Evolutionary conservation across 35 echinoderm and acorn worm genomes (phyloP).

Genomic region (Diadema setosum): DNA sequence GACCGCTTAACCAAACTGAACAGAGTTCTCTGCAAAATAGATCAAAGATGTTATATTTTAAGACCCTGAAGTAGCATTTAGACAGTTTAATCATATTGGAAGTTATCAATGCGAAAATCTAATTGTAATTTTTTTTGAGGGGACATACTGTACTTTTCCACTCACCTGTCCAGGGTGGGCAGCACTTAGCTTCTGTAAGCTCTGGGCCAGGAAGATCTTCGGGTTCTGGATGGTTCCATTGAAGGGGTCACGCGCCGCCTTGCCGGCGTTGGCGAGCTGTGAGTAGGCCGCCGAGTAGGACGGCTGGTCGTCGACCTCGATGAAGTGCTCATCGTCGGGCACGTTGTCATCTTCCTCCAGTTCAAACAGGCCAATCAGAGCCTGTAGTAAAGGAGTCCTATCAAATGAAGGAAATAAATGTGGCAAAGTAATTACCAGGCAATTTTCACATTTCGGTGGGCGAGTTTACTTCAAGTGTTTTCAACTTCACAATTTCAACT

Average conservation of each 20-base stretch:
- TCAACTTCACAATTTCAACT: too few species aligned
- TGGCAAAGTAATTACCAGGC: background rate
- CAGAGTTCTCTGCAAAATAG: background rate
- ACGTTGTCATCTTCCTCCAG: constrained; percentile 87
- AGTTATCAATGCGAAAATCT: background rate
- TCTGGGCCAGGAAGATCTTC: constrained; percentile 81
- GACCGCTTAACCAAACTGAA: background rate
- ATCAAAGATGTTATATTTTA: background rate
- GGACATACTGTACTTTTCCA: background rate
- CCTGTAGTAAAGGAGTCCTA: constrained; percentile 88
- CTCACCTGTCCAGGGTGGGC: constrained; percentile 78
- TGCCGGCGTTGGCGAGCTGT: constrained; percentile 81
- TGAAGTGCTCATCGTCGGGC: constrained; percentile 98
- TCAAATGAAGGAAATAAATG: background rate
- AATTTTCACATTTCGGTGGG: background rate
- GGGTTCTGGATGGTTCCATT: constrained; percentile 55
- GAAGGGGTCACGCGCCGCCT: constrained; percentile 82
- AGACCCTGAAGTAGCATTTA: background rate
- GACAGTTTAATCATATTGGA: background rate
- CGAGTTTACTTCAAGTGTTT: too few species aligned
- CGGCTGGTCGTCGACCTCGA: constrained; percentile 92
- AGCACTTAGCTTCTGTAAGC: constrained; percentile 57
- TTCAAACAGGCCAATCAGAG: constrained; percentile 94
- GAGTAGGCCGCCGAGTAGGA: constrained; percentile 89
- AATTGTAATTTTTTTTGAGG: background rate